These are phyloP conservation scores for Pogonus chalceus DNA, from an alignment of 1,140 invertebrate genomes.

Conservation along the genomic window DNA sequence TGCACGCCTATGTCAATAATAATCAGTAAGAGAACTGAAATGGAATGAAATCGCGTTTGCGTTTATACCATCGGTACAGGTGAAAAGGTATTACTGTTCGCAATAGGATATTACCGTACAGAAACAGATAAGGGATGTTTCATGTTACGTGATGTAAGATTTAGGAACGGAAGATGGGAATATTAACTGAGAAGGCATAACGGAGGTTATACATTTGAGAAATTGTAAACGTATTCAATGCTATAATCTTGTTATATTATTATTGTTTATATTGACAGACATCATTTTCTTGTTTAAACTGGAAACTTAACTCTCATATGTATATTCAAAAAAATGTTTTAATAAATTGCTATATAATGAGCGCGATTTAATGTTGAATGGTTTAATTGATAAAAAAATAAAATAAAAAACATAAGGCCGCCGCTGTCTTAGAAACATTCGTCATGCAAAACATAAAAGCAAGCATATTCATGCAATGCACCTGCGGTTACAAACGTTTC, in stretches of 20 bases:
- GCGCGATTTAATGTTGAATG: background rate
- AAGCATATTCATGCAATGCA: background rate
- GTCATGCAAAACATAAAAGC: background rate
- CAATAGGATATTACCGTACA: background rate
- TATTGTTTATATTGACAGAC: too few relatives aligned
- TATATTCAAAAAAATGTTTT: background rate
- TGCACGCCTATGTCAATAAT: slow-evolving; percentile 2
- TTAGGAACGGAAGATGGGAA: too few relatives aligned
- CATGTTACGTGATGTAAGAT: too few relatives aligned
- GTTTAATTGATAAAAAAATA: too few relatives aligned
- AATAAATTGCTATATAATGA: background rate
- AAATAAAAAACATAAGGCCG: too few relatives aligned
- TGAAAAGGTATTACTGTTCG: background rate
- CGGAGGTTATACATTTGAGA: too few relatives aligned
- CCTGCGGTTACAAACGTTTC: background rate
- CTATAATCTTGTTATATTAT: too few relatives aligned
- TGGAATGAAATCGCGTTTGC: background rate
- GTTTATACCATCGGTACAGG: background rate
- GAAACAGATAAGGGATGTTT: background rate
- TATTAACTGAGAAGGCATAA: too few relatives aligned
- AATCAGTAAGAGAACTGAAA: slow-evolving; percentile 1
- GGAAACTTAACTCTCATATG: background rate
- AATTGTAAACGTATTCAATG: too few relatives aligned
- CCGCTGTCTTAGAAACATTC: too few relatives aligned
- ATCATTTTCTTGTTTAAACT: too few relatives aligned